phyloP scores from a whole-genome alignment of 2,797 vertebrate genomes.

The Pyrrhura leucotis region DNA sequence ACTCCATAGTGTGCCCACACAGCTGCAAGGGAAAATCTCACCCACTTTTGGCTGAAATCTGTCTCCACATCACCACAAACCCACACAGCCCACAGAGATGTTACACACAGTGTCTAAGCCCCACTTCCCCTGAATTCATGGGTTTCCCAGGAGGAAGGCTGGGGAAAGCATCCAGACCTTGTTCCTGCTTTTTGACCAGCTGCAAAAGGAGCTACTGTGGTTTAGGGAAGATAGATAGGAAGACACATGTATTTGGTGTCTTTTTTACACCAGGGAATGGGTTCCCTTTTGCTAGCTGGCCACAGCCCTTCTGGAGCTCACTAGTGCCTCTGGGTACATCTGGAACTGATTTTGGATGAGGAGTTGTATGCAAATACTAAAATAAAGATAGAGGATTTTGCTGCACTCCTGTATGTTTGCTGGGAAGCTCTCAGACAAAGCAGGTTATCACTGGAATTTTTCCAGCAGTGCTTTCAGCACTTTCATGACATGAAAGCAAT shows the following conservation, averaged over 20 bases:
- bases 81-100: not conserved
- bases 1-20: not conserved
- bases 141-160: not conserved
- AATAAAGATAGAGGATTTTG: not conserved
- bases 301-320: not conserved
- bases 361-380: not conserved
- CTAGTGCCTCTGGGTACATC: not conserved
- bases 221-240: not conserved
- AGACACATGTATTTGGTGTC: not conserved
- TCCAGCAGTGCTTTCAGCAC: constrained; percentile 19
- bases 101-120: not conserved
- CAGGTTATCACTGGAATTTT: not conserved
- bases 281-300: not conserved
- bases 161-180: not conserved
- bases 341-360: not conserved
- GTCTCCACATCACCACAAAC: rapidly evolving
- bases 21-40: not conserved
- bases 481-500: constrained; percentile 38
- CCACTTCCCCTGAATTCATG: not conserved
- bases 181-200: not conserved
- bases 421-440: constrained; percentile 9
- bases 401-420: not conserved
- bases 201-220: not conserved
- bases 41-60: not conserved
- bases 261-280: not conserved